Percentiles rank a stretch among this genome's conserved stretches.
These are phyloP conservation scores for Nycticebus coucang DNA, from an alignment of 2,113 vertebrate genomes.

Conservation along the genomic window DNA sequence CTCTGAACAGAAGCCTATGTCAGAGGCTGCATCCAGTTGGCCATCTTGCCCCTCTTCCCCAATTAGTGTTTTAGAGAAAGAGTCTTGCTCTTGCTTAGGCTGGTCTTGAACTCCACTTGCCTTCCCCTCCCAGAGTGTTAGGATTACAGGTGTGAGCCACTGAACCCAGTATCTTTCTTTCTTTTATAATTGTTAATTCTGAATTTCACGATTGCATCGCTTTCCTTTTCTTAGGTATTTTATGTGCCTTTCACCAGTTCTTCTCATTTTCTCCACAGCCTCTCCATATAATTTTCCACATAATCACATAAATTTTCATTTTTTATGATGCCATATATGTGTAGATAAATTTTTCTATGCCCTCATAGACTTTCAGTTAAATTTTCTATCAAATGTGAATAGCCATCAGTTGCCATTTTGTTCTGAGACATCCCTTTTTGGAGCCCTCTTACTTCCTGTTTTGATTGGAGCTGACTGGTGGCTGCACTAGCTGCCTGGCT, in stretches of 20 bases:
- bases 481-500: not conserved
- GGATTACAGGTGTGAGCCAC: too few species aligned
- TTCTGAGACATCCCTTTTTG: not conserved
- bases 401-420: not conserved
- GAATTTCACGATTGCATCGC: not conserved
- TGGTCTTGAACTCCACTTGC: too few species aligned
- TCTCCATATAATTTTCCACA: not conserved
- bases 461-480: not conserved
- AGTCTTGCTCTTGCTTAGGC: too few species aligned
- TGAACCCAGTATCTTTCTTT: not conserved
- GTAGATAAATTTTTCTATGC: not conserved
- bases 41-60: too few species aligned
- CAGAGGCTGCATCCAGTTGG: too few species aligned
- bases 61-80: too few species aligned
- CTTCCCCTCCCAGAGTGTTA: too few species aligned
- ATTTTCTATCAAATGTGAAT: not conserved
- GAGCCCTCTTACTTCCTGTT: not conserved
- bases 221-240: not conserved
- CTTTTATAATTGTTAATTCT: constrained; percentile 1
- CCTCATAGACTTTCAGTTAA: not conserved
- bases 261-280: not conserved
- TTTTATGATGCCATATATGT: not conserved
- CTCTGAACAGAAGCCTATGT: too few species aligned
- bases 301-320: not conserved
- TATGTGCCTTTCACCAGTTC: not conserved